These are phyloP conservation scores for Chloropsis hardwickii DNA, from an alignment of 2,113 vertebrate genomes.

Conservation along the genomic window DNA sequence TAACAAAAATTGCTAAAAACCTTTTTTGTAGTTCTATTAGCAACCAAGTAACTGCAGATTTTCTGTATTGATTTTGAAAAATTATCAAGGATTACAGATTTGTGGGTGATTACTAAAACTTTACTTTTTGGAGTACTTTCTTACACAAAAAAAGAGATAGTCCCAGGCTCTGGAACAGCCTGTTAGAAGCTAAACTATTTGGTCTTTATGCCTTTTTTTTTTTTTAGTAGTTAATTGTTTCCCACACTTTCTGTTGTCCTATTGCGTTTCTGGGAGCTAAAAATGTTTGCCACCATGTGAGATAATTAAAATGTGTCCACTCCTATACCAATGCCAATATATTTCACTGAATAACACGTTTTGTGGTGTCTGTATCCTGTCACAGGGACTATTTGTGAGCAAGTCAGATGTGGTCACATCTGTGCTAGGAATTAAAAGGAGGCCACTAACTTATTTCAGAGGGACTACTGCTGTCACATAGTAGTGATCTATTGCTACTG, in stretches of 20 bases:
- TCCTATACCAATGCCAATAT: neutral
- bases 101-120: neutral
- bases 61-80: neutral
- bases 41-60: neutral
- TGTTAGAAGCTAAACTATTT: neutral
- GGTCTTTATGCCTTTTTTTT: neutral
- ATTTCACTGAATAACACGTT: neutral
- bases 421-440: slow-evolving; percentile 1
- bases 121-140: neutral
- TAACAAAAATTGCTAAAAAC: neutral
- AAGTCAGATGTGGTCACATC: slow-evolving; percentile 30
- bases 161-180: neutral
- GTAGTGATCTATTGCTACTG: neutral
- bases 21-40: neutral
- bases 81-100: neutral
- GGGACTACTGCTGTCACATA: neutral
- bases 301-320: neutral
- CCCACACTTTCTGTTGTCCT: neutral
- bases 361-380: neutral
- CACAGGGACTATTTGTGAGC: neutral
- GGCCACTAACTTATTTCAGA: neutral
- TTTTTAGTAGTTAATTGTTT: neutral
- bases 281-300: neutral
- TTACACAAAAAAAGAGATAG: neutral
- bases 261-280: neutral